Conservation (phyloP, 2,113 vertebrate species). For the Cyprinus carpio region DNA sequence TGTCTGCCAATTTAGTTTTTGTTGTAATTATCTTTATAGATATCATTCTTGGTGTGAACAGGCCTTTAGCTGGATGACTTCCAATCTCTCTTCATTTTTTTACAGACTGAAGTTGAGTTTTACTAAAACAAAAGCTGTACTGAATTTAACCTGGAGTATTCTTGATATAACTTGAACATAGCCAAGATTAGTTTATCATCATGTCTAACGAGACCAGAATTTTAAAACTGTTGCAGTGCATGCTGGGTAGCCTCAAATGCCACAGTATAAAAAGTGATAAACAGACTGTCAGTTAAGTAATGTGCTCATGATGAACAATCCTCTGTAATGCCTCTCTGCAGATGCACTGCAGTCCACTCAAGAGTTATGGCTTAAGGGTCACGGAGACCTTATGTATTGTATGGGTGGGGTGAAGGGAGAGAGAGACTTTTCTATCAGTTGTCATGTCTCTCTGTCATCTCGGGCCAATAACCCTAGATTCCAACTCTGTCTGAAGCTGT, state of each 20-base stretch:
- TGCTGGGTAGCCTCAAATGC: not conserved
- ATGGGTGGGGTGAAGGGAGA: conserved; percentile 16
- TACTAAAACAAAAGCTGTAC: not conserved
- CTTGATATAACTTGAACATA: not conserved
- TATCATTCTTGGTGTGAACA: too few relatives aligned
- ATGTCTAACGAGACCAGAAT: not conserved
- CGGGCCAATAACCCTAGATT: conserved; percentile 41
- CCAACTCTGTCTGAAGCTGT: conserved; percentile 20
- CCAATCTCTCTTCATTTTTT: not conserved
- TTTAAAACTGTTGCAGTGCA: not conserved
- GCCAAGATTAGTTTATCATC: not conserved
- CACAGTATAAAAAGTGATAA: not conserved
- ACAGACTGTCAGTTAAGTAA: not conserved
- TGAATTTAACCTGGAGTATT: not conserved
- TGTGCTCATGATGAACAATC: too few relatives aligned
- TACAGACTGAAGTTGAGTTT: not conserved
- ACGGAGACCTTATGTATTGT: conserved; percentile 4
- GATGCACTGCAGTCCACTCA: not conserved
- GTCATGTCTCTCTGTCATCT: conserved; percentile 34
- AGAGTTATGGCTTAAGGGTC: conserved; percentile 9
- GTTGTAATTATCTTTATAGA: too few relatives aligned
- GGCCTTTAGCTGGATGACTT: not conserved
- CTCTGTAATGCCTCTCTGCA: too few relatives aligned
- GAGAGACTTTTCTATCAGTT: conserved; percentile 32
- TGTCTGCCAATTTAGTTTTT: too few relatives aligned